Percentiles rank a stretch among this genome's conserved stretches.
These are phyloP conservation scores for Paratrypauchen microcephalus DNA, from an alignment of 2,797 vertebrate genomes.

Conservation along the genomic window DNA sequence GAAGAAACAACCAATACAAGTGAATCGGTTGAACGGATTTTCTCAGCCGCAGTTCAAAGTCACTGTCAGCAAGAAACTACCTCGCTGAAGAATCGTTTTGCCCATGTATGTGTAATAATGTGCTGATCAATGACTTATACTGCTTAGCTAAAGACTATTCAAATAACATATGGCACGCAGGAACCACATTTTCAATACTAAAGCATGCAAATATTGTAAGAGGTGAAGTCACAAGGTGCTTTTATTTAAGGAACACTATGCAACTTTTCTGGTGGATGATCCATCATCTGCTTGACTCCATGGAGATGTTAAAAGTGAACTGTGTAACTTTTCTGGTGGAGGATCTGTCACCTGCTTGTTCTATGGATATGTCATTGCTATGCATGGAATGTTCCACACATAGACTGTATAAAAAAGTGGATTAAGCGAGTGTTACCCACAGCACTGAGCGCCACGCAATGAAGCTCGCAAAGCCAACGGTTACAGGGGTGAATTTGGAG, in stretches of 20 bases:
- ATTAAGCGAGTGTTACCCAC: too few species aligned
- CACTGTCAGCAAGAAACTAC: constrained; percentile 49
- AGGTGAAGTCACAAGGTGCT: background rate
- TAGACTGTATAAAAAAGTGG: too few species aligned
- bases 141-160: constrained; percentile 38
- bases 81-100: constrained; percentile 40
- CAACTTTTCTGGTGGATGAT: background rate
- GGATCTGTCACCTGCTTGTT: too few species aligned
- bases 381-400: too few species aligned
- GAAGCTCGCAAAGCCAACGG: too few species aligned
- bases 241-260: background rate
- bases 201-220: background rate
- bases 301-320: too few species aligned
- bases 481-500: too few species aligned
- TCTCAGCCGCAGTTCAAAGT: constrained; percentile 35
- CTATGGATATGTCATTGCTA: too few species aligned
- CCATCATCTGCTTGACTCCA: too few species aligned
- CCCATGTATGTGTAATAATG: constrained; percentile 43
- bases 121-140: constrained; percentile 43
- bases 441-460: too few species aligned
- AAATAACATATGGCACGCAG: constrained; percentile 21
- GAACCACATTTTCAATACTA: background rate
- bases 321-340: too few species aligned
- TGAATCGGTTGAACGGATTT: constrained; percentile 41
- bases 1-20: constrained; percentile 31